Evolutionary conservation across 2,888 invertebrate species (phyloP).

Genomic region (Carabus problematicus): DNA sequence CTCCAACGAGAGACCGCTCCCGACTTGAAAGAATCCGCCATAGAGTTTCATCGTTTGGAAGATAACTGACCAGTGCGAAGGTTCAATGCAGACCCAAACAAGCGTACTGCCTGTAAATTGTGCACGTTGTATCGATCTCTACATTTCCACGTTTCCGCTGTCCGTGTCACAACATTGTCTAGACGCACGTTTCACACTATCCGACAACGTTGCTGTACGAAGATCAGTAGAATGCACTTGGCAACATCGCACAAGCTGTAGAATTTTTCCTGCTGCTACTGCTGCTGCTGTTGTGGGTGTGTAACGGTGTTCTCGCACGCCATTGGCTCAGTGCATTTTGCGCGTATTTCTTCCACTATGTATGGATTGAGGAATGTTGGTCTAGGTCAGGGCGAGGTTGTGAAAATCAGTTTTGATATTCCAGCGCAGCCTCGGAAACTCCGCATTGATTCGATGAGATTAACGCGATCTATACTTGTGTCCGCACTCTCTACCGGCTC

Average conservation of each 20-base stretch:
- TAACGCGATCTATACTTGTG: no score
- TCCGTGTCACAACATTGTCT: constrained; percentile 13
- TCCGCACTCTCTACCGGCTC: no score
- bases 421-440: no score
- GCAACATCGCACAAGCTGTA: neutral
- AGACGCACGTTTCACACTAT: neutral
- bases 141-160: constrained; percentile 4
- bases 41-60: no score
- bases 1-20: no score
- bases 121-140: neutral
- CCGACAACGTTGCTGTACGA: constrained; percentile 7
- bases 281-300: constrained; percentile 9
- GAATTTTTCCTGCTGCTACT: no score
- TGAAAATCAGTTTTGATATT: constrained; percentile 4
- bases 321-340: constrained; percentile 17
- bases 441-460: no score
- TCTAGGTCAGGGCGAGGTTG: constrained; percentile 26
- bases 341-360: constrained; percentile 5
- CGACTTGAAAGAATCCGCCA: no score
- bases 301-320: constrained; percentile 1
- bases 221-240: neutral
- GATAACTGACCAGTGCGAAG: no score
- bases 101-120: no score
- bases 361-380: constrained; percentile 26
- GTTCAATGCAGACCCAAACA: no score